Evolutionary conservation across 1,140 invertebrate genomes (phyloP).

Genomic region (Euwallacea similis): DNA sequence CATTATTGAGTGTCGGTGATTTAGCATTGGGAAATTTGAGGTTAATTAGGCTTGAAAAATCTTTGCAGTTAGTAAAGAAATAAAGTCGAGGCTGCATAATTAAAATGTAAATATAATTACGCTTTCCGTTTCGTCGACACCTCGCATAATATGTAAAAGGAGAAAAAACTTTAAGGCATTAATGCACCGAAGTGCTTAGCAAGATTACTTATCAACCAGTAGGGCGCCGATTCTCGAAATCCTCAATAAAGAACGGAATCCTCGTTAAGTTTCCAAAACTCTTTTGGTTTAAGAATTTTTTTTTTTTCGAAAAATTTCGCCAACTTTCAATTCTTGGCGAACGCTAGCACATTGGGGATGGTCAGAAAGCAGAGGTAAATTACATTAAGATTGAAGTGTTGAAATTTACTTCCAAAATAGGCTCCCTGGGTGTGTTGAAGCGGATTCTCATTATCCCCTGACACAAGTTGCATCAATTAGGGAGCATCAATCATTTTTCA

Average conservation of each 20-base stretch:
- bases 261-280: no score
- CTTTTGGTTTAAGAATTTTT: no score
- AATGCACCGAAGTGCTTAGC: neutral
- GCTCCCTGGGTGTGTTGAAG: neutral
- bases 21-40: neutral
- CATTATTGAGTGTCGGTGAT: no score
- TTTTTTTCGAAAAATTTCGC: no score
- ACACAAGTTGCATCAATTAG: conserved; percentile 21
- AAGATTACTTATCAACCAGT: neutral
- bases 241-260: neutral
- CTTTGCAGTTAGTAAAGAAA: conserved; percentile 4
- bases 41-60: neutral
- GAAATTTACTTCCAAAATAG: neutral
- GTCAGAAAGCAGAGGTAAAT: no score
- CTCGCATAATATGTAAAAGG: conserved; percentile 10
- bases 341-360: no score
- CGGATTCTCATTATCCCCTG: conserved; percentile 9
- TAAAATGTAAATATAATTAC: conserved; percentile 21
- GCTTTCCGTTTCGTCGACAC: conserved; percentile 16
- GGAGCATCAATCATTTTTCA: conserved; percentile 26
- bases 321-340: no score
- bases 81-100: conserved; percentile 12
- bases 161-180: conserved; percentile 10
- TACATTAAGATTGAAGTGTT: no score
- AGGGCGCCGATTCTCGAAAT: neutral